phyloP scores from a whole-genome alignment of 1,140 invertebrate genomes.

The Cyclina sinensis region DNA sequence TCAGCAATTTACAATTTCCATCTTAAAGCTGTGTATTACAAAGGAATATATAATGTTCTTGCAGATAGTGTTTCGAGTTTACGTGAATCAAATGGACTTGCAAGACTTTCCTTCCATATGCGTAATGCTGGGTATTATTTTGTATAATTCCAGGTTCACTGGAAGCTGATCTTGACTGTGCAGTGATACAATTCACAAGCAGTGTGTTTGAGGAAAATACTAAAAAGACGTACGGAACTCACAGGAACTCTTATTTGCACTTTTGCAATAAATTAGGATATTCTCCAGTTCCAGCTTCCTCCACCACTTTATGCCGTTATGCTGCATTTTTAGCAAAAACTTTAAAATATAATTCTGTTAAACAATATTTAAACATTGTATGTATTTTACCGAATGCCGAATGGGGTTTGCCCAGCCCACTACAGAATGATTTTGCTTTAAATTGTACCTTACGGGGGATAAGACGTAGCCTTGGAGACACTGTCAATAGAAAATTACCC shows the following conservation, averaged over 20 bases:
- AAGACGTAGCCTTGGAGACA: background rate
- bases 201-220: constrained; percentile 17
- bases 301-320: constrained; percentile 32
- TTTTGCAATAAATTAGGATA: constrained; percentile 6
- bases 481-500: constrained; percentile 14
- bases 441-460: constrained; percentile 37
- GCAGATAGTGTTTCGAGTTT: constrained; percentile 4
- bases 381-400: constrained; percentile 18
- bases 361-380: constrained; percentile 54
- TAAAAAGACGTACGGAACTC: background rate
- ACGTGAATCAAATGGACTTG: background rate
- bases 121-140: background rate
- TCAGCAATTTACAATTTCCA: constrained; percentile 28
- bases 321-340: constrained; percentile 24
- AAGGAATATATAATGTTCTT: constrained; percentile 22
- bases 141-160: constrained; percentile 5
- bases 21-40: constrained; percentile 21
- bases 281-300: background rate
- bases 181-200: background rate
- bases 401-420: background rate
- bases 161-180: background rate
- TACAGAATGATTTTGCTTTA: constrained; percentile 19
- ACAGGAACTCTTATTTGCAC: background rate
- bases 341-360: constrained; percentile 45
- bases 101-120: background rate